Conservation (phyloP, 1,140 invertebrate genomes). For the Drosophila sulfurigaster region DNA sequence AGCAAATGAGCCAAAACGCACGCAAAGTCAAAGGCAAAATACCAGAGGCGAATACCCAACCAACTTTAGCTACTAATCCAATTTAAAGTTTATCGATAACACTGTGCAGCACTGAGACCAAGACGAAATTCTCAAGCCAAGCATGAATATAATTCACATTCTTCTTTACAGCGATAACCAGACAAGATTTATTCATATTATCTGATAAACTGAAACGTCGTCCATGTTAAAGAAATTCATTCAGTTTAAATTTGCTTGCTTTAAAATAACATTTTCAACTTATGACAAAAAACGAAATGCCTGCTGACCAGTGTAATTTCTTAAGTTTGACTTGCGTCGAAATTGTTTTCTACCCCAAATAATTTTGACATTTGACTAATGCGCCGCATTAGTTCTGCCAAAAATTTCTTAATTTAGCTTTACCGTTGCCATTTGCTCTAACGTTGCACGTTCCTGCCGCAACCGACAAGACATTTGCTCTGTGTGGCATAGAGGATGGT, state of each 20-base stretch:
- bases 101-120: slow-evolving; percentile 8
- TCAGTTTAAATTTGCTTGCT: background rate
- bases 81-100: slow-evolving; percentile 28
- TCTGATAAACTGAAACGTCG: too few relatives aligned
- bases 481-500: background rate
- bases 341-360: slow-evolving; percentile 65
- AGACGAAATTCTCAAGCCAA: background rate
- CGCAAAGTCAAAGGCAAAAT: slow-evolving; percentile 37
- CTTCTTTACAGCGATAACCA: too few relatives aligned
- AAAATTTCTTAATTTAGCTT: slow-evolving; percentile 79
- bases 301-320: slow-evolving; percentile 35
- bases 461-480: slow-evolving; percentile 6
- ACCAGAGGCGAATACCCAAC: background rate
- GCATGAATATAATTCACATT: background rate
- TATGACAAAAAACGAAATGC: background rate
- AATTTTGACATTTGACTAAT: slow-evolving; percentile 81
- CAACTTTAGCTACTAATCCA: slow-evolving; percentile 11
- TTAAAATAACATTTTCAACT: background rate
- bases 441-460: slow-evolving; percentile 29
- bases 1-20: slow-evolving; percentile 50
- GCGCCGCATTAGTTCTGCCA: slow-evolving; percentile 75
- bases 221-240: too few relatives aligned
- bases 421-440: slow-evolving; percentile 44
- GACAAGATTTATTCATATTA: too few relatives aligned
- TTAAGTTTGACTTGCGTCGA: slow-evolving; percentile 41